These are phyloP conservation scores for Phacellophora camtschatica DNA, from an alignment of 30 jellyfish, hydroid and myxozoan species.

Conservation along the genomic window DNA sequence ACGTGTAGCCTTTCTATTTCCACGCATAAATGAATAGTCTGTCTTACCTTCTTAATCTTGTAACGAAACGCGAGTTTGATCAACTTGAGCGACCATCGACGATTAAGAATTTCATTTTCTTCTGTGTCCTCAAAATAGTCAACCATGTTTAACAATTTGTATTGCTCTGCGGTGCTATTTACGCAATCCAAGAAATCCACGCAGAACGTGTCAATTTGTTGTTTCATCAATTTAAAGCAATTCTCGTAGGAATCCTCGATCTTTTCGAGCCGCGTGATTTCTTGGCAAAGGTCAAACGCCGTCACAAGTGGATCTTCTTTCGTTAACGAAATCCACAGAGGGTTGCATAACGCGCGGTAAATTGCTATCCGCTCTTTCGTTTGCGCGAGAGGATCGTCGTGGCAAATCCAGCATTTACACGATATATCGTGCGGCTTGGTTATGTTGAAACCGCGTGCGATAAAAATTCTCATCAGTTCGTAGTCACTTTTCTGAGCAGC, in stretches of 20 bases:
- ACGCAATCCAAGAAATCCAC: slow-evolving; percentile 63
- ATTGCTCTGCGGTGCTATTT: slow-evolving; percentile 26
- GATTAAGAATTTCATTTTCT: neutral
- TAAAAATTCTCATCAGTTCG: slow-evolving; percentile 44
- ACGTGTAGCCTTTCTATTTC: neutral
- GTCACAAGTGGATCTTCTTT: slow-evolving; percentile 70
- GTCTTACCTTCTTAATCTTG: slow-evolving; percentile 73
- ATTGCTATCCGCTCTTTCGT: slow-evolving; percentile 45
- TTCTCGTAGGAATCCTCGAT: slow-evolving; percentile 78
- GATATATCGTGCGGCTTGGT: slow-evolving; percentile 53
- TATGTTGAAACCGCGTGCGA: slow-evolving; percentile 66
- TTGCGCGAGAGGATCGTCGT: slow-evolving; percentile 57
- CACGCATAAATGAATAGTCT: neutral
- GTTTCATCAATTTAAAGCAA: slow-evolving; percentile 20
- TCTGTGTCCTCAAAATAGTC: slow-evolving; percentile 1
- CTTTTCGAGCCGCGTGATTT: slow-evolving; percentile 23
- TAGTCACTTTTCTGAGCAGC: slow-evolving; percentile 70
- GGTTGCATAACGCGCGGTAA: slow-evolving; percentile 69
- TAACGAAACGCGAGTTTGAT: slow-evolving; percentile 55
- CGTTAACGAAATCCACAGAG: slow-evolving; percentile 75
- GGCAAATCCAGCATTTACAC: slow-evolving; percentile 71
- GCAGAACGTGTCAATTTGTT: slow-evolving; percentile 37
- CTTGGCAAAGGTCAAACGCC: slow-evolving; percentile 41
- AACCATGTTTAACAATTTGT: slow-evolving; percentile 28
- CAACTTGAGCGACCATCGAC: slow-evolving; percentile 34